Evolutionary conservation across 2,888 invertebrate genomes (phyloP), one percentile per base, ranked within the genome.

Genomic region (Dione vanillae): DNA sequence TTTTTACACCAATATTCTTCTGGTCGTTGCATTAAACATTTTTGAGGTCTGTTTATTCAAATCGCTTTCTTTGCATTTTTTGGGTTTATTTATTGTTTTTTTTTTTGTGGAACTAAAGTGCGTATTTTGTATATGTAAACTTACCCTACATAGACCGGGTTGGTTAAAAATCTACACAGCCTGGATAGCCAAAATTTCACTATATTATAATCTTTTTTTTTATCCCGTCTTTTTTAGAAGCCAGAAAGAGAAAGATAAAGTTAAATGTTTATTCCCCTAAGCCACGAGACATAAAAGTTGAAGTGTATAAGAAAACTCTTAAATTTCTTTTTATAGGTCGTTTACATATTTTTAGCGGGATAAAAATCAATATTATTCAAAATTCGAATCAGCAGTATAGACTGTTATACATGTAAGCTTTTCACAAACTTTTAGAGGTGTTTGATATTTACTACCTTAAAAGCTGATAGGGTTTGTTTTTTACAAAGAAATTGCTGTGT

Each of bases 381-480:
- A 9, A 20, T 35, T 54, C 54, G 54, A 56, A n/a, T 1, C 35
- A n/a, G 16, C 37, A 56, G 37, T 56, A 56, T n/a, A 37, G 54
- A 10, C 7, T 14, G 35, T 37, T n/a, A n/a, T n/a, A 9, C 54
- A 5, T 37, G 16, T 54, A 54, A 54, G 16, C n/a, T 54, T 54
- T 54, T 54, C 35, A 54, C 35, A 54, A 54, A 35, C 35, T 54
- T 54, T n/a, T 37, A 35, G 35, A n/a, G 35, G 10, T 54, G 54
- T 54, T 54, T 54, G 54, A 37, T n/a, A 37, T 16, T n/a, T 37
- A 54, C 54, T 54, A 6, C 35, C 54, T n/a, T 54, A 54, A 35
- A 35, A 35, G 5, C 5, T n/a, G 54, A 37, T 6, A 10, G 16
- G 16, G 37, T 37, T 54, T 54, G 16, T 54, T 54, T 8, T 54